These are phyloP conservation scores for Nematopogon swammerdamellus DNA, from an alignment of 2,888 invertebrate species.

Conservation along the genomic window DNA sequence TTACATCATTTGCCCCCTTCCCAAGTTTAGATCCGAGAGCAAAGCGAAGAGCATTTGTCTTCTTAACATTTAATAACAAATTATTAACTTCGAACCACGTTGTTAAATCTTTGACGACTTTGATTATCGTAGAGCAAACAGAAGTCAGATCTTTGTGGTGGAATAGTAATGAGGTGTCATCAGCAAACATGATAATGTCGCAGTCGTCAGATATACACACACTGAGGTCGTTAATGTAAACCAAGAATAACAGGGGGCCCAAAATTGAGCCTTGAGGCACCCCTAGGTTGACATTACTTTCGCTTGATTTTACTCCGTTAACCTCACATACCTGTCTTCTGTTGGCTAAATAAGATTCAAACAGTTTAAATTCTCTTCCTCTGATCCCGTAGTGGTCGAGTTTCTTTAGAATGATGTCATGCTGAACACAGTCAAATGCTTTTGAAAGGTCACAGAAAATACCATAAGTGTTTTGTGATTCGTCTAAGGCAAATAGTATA, in stretches of 20 bases:
- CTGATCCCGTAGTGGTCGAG: neutral
- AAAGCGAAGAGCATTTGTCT: neutral
- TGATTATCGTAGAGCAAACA: neutral
- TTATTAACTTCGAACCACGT: neutral
- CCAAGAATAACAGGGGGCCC: neutral
- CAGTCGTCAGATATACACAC: neutral
- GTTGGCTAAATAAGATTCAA: neutral
- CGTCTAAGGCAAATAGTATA: neutral
- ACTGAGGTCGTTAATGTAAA: neutral
- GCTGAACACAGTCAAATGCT: constrained; percentile 4
- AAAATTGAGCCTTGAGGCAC: constrained; percentile 1
- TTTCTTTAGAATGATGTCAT: neutral
- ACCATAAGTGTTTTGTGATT: neutral
- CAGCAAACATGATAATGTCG: neutral
- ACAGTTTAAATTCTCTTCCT: neutral
- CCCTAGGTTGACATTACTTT: neutral
- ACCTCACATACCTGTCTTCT: neutral
- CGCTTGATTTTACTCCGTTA: neutral
- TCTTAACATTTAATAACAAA: neutral
- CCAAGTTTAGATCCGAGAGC: neutral
- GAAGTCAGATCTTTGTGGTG: neutral
- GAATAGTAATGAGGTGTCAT: constrained; percentile 1
- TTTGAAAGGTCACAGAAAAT: neutral
- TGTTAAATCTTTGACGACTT: neutral
- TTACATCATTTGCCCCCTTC: neutral